A percentile compares a stretch with the other conserved stretches of the same genome.
These are phyloP conservation scores for Strigamia transsilvanica DNA, from an alignment of 2,888 invertebrate genomes.

Conservation along the genomic window DNA sequence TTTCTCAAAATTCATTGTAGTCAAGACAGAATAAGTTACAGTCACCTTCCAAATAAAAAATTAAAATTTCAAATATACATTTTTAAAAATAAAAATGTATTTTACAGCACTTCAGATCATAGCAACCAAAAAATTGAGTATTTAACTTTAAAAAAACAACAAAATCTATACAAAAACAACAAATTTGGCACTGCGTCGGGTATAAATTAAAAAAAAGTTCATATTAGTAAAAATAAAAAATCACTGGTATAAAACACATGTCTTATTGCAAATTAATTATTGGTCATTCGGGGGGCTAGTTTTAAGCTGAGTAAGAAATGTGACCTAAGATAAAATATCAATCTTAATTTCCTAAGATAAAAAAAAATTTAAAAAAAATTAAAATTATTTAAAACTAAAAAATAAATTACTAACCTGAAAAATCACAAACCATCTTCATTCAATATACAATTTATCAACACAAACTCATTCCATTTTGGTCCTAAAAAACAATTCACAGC, in stretches of 20 bases:
- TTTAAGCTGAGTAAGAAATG: not conserved
- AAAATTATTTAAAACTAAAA: not conserved
- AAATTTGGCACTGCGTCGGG: slow-evolving; percentile 9
- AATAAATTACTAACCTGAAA: not conserved
- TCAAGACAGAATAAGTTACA: not conserved
- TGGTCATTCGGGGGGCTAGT: not conserved
- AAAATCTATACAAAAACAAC: not conserved
- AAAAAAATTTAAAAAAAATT: not conserved
- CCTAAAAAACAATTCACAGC: not conserved
- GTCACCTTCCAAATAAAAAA: not conserved
- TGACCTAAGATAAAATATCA: not conserved
- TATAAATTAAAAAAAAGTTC: not conserved
- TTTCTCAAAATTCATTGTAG: slow-evolving; percentile 9
- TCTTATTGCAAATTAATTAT: slow-evolving; percentile 21
- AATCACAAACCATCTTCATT: not conserved
- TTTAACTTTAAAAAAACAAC: not conserved
- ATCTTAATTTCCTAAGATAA: not conserved
- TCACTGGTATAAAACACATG: not conserved
- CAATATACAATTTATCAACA: not conserved
- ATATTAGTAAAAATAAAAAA: not conserved
- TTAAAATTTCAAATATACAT: too few species aligned
- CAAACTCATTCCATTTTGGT: not conserved
- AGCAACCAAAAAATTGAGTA: slow-evolving; percentile 17
- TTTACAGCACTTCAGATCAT: not conserved
- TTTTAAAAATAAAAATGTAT: not conserved